Base-by-base conservation (phyloP, 2,797 vertebrate genomes). In the Pseudochromis fuscus region DNA sequence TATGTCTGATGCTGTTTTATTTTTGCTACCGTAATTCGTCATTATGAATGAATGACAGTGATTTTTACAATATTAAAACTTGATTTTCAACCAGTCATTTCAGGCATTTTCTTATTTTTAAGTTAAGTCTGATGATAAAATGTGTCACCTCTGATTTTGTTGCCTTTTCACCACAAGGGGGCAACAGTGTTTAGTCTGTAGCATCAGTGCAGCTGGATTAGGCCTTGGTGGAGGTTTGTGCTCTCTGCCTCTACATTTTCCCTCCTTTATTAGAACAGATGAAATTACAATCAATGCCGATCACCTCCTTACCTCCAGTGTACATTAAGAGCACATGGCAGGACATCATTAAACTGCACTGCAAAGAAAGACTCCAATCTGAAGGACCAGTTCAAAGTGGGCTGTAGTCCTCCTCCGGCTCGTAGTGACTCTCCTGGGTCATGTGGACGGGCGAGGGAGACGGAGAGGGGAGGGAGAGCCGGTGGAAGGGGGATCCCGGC, bases 1-100 rank as follows among this genome's bases (percentile, higher is more conserved):
- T 81, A 42, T 83, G 75, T 83, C 73, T 77, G 33, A 77, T 69
- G 67, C 58, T 70, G 67, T 77, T 86, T 75, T 81, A 75, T 87
- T 86, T 86, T 87, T 88, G 81, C 63, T 82, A 70, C 72, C 9
- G 30, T 84, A 80, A 61, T 66, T 81, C 70, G 70, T 81, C 72
- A 71, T 73, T 64, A 72, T 67, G 52, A 53, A 71, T 70, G 51
- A 75, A 51, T 67, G 52, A 78, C 45, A 31, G 71, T 72, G 45
- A 87, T 85, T 89, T 90, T 77, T 87, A 84, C 68, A 45, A 85
- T 51, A 92, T 67, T 90, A 93, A 91, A 93, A 85, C 37, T 66
- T 74, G 72, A 83, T 67, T 91, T 80, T 65, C 37, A 82, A 61
- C 55, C 63, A 81, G 2, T 63, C 28, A 25, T 15, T 52, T 27